Base-by-base conservation (phyloP, 2,113 vertebrate species). In the Limnothrissa miodon region DNA sequence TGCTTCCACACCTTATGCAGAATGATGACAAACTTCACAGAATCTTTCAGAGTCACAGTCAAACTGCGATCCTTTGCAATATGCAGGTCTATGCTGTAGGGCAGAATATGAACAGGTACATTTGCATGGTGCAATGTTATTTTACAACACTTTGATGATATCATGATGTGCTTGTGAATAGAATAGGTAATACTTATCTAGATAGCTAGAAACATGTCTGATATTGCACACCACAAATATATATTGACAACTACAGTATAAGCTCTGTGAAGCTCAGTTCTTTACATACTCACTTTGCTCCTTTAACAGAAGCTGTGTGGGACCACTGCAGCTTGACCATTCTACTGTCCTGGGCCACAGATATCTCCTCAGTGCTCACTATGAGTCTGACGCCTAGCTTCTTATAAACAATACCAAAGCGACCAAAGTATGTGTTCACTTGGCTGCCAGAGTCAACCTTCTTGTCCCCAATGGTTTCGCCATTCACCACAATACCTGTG, bases 1-100 rank as follows among this genome's bases (percentile, higher is more conserved):
- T 96, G 95, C 90, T 93, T 93, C 97, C 97, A 97, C 23, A 96
- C 94, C 91, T 96, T 94, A 89, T 99, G 98, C 59, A 99, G 90
- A 89, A 99, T 84, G 78, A 99, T 92, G 82, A 96, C 93, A 93
- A 99, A 99, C 81, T 94, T 96, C 56, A 91, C 92, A 0, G 96
- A 94, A 17, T 94, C 94, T 87, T 90, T 96, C 78, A 99, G 92
- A 78, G 93, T 94, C 9, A 98, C 85, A 9, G 93, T 90, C 74
- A 98, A 87, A 86, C 94, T 96, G 81, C 91, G 93, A 78, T 95
- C 95, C 15, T 92, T 97, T 62, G 90, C 94, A 84, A 98, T 90
- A 23, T 83, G 86, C 87, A 99, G 82, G 44, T 94, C 95, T 85
- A 99, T 82, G 79, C 98, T 99, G 89, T 80, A 83, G 66, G 4